These are phyloP conservation scores for Lithophane leautieri DNA, from an alignment of 2,888 invertebrate genomes.

Conservation along the genomic window DNA sequence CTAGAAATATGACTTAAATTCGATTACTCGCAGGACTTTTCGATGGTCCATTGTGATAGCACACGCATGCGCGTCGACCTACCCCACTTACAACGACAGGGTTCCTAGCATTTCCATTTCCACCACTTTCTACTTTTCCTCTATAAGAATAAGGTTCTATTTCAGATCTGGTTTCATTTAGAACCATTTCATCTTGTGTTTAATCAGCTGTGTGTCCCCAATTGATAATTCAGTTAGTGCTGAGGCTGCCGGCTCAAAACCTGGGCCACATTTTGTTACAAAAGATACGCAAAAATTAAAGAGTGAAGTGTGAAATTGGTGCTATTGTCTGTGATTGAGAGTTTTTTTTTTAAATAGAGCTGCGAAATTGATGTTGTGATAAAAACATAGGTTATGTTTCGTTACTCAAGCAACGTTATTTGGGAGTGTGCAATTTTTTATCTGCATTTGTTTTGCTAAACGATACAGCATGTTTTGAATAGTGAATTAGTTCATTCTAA, in stretches of 20 bases:
- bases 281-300: constrained; percentile 51
- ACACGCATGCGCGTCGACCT: constrained; percentile 85
- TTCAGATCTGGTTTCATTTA: constrained; percentile 70
- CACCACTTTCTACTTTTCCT: constrained; percentile 76
- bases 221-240: constrained; percentile 88
- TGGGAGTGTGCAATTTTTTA: constrained; percentile 65
- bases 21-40: constrained; percentile 57
- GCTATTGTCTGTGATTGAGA: constrained; percentile 63
- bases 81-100: constrained; percentile 75
- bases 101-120: constrained; percentile 68
- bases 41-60: constrained; percentile 75
- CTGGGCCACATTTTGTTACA: constrained; percentile 71
- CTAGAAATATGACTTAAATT: constrained; percentile 69
- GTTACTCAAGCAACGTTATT: constrained; percentile 54
- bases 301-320: constrained; percentile 60
- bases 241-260: constrained; percentile 79
- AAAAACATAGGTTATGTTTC: constrained; percentile 56
- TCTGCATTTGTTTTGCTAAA: constrained; percentile 71
- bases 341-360: constrained; percentile 55
- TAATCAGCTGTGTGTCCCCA: constrained; percentile 88
- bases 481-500: constrained; percentile 49
- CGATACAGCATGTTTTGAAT: constrained; percentile 57
- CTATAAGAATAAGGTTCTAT: constrained; percentile 77
- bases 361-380: constrained; percentile 57
- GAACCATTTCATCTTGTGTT: constrained; percentile 81